These are phyloP conservation scores for Bryconaethiops microstoma DNA, from an alignment of 2,797 vertebrate species.

Conservation along the genomic window DNA sequence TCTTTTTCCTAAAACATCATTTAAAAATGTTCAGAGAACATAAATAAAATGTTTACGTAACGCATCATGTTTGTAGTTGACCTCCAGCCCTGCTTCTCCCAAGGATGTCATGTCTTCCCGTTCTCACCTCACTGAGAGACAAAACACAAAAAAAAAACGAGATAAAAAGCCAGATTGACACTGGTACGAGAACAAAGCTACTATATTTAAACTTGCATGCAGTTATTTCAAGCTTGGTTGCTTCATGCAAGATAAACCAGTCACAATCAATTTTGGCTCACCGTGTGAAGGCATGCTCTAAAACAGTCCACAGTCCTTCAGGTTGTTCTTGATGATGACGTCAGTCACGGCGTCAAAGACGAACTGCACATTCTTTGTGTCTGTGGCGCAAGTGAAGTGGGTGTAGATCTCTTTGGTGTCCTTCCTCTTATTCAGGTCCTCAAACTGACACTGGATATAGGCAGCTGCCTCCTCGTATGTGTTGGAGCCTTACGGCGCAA, in stretches of 20 bases:
- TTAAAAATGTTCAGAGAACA: constrained; percentile 87
- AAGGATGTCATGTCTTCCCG: constrained; percentile 18
- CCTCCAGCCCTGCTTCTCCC: constrained; percentile 62
- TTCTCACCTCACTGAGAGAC: constrained; percentile 12
- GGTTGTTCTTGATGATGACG: constrained; percentile 99
- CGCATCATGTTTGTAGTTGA: constrained; percentile 80
- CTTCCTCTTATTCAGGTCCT: constrained; percentile 97
- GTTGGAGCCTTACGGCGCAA: constrained; percentile 82
- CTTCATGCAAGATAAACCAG: neutral
- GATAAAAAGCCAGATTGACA: too few species aligned
- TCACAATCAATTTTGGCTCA: constrained; percentile 8
- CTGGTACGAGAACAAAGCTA: too few species aligned
- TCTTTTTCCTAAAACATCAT: constrained; percentile 74
- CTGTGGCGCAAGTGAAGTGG: constrained; percentile 98
- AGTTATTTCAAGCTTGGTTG: neutral
- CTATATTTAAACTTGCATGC: neutral
- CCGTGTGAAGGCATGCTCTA: constrained; percentile 70
- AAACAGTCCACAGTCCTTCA: constrained; percentile 99
- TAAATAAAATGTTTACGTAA: constrained; percentile 95
- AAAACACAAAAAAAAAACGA: too few species aligned
- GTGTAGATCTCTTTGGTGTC: constrained; percentile 99
- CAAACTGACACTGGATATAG: constrained; percentile 96
- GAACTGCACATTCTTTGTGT: constrained; percentile 99
- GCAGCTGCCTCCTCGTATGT: constrained; percentile 95
- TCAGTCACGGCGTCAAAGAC: constrained; percentile 99